Conservation (phyloP, 2,888 invertebrate species). For the Eudemis profundana region DNA sequence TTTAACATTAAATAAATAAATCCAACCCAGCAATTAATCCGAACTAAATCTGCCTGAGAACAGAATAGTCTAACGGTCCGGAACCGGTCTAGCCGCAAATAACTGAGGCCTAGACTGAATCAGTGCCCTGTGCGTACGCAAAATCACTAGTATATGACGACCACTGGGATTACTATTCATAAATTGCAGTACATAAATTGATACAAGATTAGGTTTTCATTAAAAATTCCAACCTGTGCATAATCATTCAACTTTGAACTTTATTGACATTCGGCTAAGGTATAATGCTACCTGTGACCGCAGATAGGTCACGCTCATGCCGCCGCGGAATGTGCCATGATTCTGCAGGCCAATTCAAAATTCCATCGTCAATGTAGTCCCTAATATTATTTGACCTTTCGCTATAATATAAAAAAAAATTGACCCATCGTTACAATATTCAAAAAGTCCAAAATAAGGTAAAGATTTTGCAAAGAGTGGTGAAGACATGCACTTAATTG, state of each 20-base stretch:
- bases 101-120: conserved; percentile 27
- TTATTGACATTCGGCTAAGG: not conserved
- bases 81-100: conserved; percentile 25
- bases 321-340: conserved; percentile 27
- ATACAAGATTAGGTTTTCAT: conserved; percentile 10
- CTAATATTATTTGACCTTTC: not conserved
- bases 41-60: conserved; percentile 31
- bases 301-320: conserved; percentile 33
- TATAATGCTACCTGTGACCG: not conserved
- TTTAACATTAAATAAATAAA: no score
- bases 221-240: not conserved
- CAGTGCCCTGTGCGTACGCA: conserved; percentile 9
- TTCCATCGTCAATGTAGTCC: not conserved
- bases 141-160: not conserved
- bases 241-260: conserved; percentile 1
- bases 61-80: conserved; percentile 19
- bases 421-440: no score
- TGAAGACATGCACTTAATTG: no score
- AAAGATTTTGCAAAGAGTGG: no score
- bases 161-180: not conserved
- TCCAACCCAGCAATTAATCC: not conserved
- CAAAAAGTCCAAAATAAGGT: no score
- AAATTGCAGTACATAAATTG: conserved; percentile 3
- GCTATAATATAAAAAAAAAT: no score
- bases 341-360: conserved; percentile 8